Base-by-base conservation (phyloP, 37 sponge, comb jelly and placozoan genomes). In the Theonella swinhoei region DNA sequence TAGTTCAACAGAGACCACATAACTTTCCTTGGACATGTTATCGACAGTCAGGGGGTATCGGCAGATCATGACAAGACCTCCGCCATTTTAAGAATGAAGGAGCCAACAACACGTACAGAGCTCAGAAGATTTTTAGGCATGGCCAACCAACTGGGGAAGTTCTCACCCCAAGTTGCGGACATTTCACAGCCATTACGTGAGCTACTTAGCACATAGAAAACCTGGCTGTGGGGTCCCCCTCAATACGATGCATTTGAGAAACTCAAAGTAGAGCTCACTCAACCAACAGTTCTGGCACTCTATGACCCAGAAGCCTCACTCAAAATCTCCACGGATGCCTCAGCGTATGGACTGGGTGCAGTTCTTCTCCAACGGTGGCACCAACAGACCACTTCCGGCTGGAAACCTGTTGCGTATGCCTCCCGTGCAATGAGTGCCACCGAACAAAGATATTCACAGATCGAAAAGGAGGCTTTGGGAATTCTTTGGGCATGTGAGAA, bases 91-190 rank as follows among this genome's bases (percentile, higher is more conserved):
- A 41, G 76, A 0, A 83, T 83, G 84, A 43, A 75, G 31, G n/a
- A n/a, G n/a, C n/a, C n/a, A n/a, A n/a, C n/a, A n/a, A n/a, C n/a
- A n/a, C n/a, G n/a, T n/a, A n/a, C n/a, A n/a, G n/a, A 83, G 72
- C 31, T 83, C 19, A 32, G 78, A 22, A 23, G 84, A 17, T 83
- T 89, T 39, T 28, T 89, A 70, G 89, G 89, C 0, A 83, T 83
- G 80, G 74, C 66, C 36, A 89, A 82, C 41, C 83, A 89, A 39
- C 68, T 83, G 26, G 80, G 83, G 61, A 89, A 76, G 37, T 70
- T 82, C 60, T 60, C 64, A 35, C 84, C 79, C 19, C 68, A 84
- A 25, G 9, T 82, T n/a, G 83, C 83, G 11, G 75, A 80, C 20
- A n/a, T 75, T 0, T 74, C 70, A 3, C 66, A 80, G 25, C 88